A percentile compares a stretch with the other conserved stretches of the same genome.
Conservation (phyloP, 2,888 invertebrate species). For the Cenopis cana region DNA sequence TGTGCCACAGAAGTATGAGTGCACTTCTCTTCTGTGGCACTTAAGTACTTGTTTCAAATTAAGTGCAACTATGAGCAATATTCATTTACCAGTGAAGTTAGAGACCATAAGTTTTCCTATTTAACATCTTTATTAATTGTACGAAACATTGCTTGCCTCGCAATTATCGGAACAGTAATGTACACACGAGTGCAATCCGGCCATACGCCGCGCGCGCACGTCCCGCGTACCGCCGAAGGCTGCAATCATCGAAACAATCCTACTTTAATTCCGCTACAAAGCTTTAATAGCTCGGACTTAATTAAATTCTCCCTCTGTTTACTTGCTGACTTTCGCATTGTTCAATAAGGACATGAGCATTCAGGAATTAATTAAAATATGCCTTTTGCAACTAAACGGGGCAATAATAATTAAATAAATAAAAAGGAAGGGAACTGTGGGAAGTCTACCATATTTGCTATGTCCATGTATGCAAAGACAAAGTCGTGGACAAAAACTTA, state of each 20-base stretch:
- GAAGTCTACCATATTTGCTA: no score
- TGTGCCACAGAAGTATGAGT: no score
- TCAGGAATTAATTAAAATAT: neutral
- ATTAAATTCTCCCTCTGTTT: conserved; percentile 38
- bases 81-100: no score
- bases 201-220: conserved; percentile 49
- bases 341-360: neutral
- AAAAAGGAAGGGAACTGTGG: no score
- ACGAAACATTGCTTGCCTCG: conserved; percentile 48
- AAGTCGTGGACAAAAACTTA: no score
- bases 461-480: no score
- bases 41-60: no score
- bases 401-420: no score
- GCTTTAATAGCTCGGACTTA: conserved; percentile 40
- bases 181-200: neutral
- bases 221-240: conserved; percentile 51
- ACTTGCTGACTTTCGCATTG: conserved; percentile 3
- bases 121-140: neutral
- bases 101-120: neutral
- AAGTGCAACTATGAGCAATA: no score
- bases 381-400: no score
- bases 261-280: conserved; percentile 52
- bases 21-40: no score
- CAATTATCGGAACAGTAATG: conserved; percentile 3
- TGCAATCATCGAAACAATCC: conserved; percentile 67